These are phyloP conservation scores for Hydroisotoma schaefferi DNA, from an alignment of 2,888 invertebrate species.

Conservation along the genomic window DNA sequence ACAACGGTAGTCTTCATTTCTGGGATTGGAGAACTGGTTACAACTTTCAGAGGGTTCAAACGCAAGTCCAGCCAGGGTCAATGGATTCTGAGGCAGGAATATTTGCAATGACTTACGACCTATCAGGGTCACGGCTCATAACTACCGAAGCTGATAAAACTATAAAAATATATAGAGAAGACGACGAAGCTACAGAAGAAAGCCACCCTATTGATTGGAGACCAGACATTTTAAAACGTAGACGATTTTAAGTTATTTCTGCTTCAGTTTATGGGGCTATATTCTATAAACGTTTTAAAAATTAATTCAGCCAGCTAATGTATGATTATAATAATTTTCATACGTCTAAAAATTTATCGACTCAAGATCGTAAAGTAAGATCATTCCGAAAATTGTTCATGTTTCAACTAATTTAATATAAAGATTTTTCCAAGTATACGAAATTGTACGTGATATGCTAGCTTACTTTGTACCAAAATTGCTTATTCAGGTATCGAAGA, in stretches of 20 bases:
- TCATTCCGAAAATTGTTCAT: too few relatives aligned
- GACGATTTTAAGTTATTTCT: slow-evolving; percentile 67
- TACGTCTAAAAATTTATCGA: too few relatives aligned
- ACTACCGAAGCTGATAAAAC: slow-evolving; percentile 99
- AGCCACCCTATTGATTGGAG: slow-evolving; percentile 96
- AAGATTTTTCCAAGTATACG: too few relatives aligned
- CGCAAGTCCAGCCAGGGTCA: slow-evolving; percentile 95
- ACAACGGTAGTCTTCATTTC: slow-evolving; percentile 93
- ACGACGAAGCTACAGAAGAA: slow-evolving; percentile 93
- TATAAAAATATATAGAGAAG: slow-evolving; percentile 97
- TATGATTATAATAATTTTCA: too few relatives aligned
- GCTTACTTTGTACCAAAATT: too few relatives aligned
- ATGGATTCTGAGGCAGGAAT: slow-evolving; percentile 99
- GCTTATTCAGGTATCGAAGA: too few relatives aligned
- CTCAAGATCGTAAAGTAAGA: too few relatives aligned
- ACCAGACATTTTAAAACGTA: slow-evolving; percentile 89
- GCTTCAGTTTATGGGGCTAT: too few relatives aligned
- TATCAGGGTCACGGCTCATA: slow-evolving; percentile 88
- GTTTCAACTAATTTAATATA: too few relatives aligned
- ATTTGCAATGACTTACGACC: slow-evolving; percentile 91
- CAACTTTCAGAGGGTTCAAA: slow-evolving; percentile 83
- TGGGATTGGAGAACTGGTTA: slow-evolving; percentile 99
- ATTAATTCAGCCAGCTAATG: too few relatives aligned
- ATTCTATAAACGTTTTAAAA: too few relatives aligned
- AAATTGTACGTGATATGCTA: too few relatives aligned